Conservation (phyloP, 1,140 invertebrate genomes). For the Solenopsis fugax region DNA sequence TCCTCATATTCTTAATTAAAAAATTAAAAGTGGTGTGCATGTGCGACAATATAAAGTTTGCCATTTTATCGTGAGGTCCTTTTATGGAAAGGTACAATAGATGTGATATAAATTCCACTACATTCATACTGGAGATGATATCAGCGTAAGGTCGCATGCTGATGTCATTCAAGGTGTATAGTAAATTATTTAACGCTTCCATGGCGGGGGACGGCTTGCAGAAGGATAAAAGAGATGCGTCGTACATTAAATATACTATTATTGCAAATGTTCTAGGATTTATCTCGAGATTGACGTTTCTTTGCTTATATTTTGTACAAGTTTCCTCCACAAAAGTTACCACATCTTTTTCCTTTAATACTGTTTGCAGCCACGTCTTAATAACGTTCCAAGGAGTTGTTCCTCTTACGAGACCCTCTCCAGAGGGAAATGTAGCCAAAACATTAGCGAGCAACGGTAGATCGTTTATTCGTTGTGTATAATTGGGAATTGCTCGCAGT, state of each 20-base stretch:
- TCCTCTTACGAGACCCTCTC: conserved; percentile 61
- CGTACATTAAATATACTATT: conserved; percentile 67
- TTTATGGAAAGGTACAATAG: conserved; percentile 51
- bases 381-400: conserved; percentile 66
- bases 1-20: conserved; percentile 61
- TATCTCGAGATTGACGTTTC: not conserved
- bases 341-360: conserved; percentile 29
- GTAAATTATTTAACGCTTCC: conserved; percentile 43
- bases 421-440: conserved; percentile 69
- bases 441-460: conserved; percentile 52
- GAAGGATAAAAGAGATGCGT: conserved; percentile 59
- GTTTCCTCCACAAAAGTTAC: conserved; percentile 59
- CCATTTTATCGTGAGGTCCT: not conserved
- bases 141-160: conserved; percentile 72
- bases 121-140: conserved; percentile 27
- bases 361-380: conserved; percentile 55
- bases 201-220: conserved; percentile 26
- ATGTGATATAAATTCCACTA: conserved; percentile 68
- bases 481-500: conserved; percentile 68
- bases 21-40: conserved; percentile 50
- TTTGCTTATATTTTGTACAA: conserved; percentile 41
- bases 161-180: conserved; percentile 46
- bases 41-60: conserved; percentile 37
- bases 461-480: conserved; percentile 50
- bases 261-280: conserved; percentile 62